These are phyloP conservation scores for Labroides dimidiatus DNA, from an alignment of 2,797 vertebrate species.

Conservation along the genomic window DNA sequence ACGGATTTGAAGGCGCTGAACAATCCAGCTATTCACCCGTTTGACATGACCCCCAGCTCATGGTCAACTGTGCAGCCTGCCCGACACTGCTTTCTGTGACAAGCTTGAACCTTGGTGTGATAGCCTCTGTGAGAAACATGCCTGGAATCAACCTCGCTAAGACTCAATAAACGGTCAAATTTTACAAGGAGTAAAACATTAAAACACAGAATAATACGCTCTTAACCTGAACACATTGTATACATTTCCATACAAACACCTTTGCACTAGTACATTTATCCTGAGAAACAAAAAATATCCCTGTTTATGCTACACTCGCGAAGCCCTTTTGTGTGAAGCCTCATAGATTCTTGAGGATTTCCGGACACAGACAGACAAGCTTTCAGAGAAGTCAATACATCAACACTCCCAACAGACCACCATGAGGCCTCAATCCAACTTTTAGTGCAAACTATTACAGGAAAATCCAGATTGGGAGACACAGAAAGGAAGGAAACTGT, in stretches of 20 bases:
- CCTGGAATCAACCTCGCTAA: slow-evolving; percentile 33
- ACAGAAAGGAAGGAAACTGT: slow-evolving; percentile 67
- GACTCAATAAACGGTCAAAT: slow-evolving; percentile 19
- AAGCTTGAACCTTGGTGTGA: slow-evolving; percentile 23
- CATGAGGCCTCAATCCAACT: neutral
- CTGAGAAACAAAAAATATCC: neutral
- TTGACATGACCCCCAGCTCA: slow-evolving; percentile 48
- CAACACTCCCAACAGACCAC: neutral
- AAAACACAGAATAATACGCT: neutral
- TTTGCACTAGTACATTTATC: neutral
- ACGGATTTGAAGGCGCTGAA: slow-evolving; percentile 64
- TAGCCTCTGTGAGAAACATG: slow-evolving; percentile 29
- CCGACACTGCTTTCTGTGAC: slow-evolving; percentile 53
- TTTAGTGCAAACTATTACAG: slow-evolving; percentile 11
- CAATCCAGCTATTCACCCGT: slow-evolving; percentile 73
- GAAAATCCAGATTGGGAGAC: slow-evolving; percentile 18
- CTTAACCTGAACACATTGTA: neutral
- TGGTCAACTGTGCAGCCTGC: slow-evolving; percentile 44
- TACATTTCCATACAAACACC: neutral
- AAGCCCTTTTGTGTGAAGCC: neutral
- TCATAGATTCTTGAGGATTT: neutral
- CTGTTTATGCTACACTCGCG: neutral
- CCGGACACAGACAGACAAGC: neutral
- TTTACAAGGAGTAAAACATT: neutral
- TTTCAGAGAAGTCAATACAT: neutral